phyloP scores from a whole-genome alignment of 2,797 vertebrate species.

The Eulemur coronatus region DNA sequence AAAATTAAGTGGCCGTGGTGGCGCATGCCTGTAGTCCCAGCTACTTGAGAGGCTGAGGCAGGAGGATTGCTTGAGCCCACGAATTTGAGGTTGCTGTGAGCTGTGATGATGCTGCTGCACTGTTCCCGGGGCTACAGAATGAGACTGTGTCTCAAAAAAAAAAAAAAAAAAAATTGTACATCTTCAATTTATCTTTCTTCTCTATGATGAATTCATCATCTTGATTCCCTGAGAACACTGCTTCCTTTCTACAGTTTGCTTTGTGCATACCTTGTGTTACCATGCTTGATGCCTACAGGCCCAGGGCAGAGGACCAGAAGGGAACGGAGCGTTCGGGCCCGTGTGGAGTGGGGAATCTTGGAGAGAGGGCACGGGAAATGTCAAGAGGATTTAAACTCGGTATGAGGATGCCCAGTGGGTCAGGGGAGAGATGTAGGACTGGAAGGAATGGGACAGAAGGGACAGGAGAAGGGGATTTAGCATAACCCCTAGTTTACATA shows the following conservation, averaged over 20 bases:
- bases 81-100: too few species aligned
- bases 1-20: too few species aligned
- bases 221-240: neutral
- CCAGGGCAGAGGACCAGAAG: neutral
- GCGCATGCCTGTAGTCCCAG: too few species aligned
- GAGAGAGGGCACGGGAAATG: neutral
- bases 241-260: neutral
- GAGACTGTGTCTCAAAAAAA: too few species aligned
- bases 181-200: neutral
- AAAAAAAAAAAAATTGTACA: too few species aligned
- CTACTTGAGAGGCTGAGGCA: too few species aligned
- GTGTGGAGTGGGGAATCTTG: neutral
- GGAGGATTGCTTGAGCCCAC: too few species aligned
- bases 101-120: too few species aligned
- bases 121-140: too few species aligned
- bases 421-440: neutral
- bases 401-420: neutral
- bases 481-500: neutral
- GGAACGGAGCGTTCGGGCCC: neutral
- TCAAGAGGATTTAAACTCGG: neutral
- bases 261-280: neutral
- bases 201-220: neutral
- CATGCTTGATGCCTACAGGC: neutral
- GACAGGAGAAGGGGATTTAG: neutral
- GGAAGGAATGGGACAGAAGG: neutral